Conservation (phyloP, 2,888 invertebrate genomes). For the Adelphocoris suturalis region DNA sequence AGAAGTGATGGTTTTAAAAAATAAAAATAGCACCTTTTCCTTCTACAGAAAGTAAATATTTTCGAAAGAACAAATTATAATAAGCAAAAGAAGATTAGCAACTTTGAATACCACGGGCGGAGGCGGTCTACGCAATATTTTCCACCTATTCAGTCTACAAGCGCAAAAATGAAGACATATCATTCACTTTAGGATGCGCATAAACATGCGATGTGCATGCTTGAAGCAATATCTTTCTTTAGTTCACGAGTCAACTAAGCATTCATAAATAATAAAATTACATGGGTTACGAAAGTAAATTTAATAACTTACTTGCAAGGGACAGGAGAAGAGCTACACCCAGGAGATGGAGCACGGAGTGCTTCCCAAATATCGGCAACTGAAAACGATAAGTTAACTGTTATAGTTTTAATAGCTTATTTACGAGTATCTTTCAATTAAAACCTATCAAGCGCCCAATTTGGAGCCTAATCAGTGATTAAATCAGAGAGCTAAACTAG, state of each 20-base stretch:
- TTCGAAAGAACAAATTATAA: no score
- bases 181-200: neutral
- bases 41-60: no score
- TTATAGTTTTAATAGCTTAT: no score
- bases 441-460: no score
- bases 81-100: neutral
- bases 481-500: no score
- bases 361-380: conserved; percentile 43
- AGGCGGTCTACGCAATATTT: neutral
- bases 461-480: no score
- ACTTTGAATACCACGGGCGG: neutral
- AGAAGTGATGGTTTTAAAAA: no score
- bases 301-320: conserved; percentile 5
- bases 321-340: neutral
- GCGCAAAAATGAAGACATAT: neutral
- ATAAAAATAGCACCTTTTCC: no score
- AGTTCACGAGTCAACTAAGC: neutral
- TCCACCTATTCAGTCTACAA: neutral
- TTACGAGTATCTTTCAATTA: no score
- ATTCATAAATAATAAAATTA: no score
- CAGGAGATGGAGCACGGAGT: conserved; percentile 34
- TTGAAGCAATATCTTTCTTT: neutral
- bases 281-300: no score
- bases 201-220: neutral
- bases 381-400: neutral